Conservation (phyloP, 1,140 invertebrate genomes). For the Nasonia vitripennis region DNA sequence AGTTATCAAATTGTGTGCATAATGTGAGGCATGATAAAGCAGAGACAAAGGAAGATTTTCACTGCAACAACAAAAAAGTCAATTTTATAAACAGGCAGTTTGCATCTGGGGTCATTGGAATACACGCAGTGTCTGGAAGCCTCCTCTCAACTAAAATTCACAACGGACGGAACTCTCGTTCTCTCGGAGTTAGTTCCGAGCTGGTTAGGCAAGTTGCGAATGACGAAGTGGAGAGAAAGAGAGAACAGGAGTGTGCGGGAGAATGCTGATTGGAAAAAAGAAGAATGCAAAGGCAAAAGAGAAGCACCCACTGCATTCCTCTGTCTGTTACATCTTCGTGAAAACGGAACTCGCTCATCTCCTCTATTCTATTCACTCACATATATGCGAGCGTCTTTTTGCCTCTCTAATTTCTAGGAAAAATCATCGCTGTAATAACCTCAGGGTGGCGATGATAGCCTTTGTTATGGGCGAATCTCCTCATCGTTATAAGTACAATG, state of each 20-base stretch:
- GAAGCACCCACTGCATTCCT: constrained; percentile 36
- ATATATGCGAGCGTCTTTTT: too few species aligned
- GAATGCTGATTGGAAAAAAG: constrained; percentile 42
- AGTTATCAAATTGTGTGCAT: not conserved
- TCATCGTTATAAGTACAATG: too few species aligned
- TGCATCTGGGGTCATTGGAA: not conserved
- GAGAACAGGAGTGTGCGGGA: constrained; percentile 3
- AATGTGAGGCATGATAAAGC: not conserved
- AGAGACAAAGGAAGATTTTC: not conserved
- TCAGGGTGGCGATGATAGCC: not conserved
- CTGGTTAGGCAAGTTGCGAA: constrained; percentile 35
- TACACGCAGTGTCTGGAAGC: not conserved
- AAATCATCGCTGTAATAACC: not conserved
- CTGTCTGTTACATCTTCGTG: constrained; percentile 27
- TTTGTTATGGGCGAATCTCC: not conserved
- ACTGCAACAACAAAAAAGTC: not conserved
- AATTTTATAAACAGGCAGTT: not conserved
- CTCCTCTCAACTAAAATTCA: constrained; percentile 18
- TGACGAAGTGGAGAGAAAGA: constrained; percentile 28
- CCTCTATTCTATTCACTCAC: too few species aligned
- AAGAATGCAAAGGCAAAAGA: not conserved
- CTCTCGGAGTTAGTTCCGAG: constrained; percentile 6
- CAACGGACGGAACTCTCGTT: not conserved
- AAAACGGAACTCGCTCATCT: constrained; percentile 38
- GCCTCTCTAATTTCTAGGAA: not conserved